phyloP scores from a whole-genome alignment of 2,113 vertebrate species.

The Thamnaconus septentrionalis region DNA sequence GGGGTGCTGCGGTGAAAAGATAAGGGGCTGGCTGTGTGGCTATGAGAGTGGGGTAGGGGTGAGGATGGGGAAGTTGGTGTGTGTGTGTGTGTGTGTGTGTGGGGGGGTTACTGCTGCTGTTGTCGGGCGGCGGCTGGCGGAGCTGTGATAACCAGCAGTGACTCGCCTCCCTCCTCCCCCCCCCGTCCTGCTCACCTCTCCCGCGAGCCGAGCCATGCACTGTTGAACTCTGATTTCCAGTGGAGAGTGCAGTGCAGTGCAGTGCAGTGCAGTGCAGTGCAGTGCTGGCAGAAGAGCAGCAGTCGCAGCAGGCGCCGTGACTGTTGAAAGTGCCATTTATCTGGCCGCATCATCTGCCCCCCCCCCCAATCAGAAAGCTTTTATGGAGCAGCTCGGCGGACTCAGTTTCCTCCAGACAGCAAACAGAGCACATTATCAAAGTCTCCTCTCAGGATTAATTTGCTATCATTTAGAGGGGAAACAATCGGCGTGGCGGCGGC shows the following conservation, averaged over 20 bases:
- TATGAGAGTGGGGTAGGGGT: conserved; percentile 31
- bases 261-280: not conserved
- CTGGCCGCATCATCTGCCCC: not conserved
- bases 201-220: conserved; percentile 27
- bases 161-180: conserved; percentile 39
- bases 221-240: conserved; percentile 44
- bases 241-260: conserved; percentile 21
- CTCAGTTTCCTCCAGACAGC: too few relatives aligned
- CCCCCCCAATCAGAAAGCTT: too few relatives aligned
- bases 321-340: conserved; percentile 11
- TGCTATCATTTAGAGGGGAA: not conserved
- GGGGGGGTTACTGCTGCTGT: conserved; percentile 37
- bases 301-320: too few relatives aligned
- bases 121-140: conserved; percentile 59
- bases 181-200: conserved; percentile 27
- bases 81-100: too few relatives aligned
- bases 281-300: conserved; percentile 1
- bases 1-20: conserved; percentile 68
- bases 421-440: too few relatives aligned
- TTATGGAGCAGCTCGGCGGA: too few relatives aligned
- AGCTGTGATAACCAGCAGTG: conserved; percentile 62
- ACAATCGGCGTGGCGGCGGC: too few relatives aligned
- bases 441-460: not conserved
- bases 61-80: not conserved
- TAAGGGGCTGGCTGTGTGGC: conserved; percentile 64